Evolutionary conservation across 2,888 invertebrate genomes (phyloP).

Genomic region (Acleris literana): DNA sequence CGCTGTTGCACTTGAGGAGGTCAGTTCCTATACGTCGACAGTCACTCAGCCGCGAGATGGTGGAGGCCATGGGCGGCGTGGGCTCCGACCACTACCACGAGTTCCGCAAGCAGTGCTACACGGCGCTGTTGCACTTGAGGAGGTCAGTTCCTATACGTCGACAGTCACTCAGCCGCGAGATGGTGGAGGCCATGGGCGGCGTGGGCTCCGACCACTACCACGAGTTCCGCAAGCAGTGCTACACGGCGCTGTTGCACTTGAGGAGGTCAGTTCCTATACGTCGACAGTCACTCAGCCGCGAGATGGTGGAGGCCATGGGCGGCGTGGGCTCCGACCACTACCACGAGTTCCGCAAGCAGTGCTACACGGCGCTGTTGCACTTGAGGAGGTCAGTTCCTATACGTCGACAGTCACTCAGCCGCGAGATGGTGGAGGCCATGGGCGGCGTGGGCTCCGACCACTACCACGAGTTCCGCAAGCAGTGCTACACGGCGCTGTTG

Average conservation of each 20-base stretch:
- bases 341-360: constrained; percentile 96
- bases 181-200: constrained; percentile 99
- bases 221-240: constrained; percentile 96
- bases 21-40: constrained; percentile 46
- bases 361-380: constrained; percentile 98
- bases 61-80: constrained; percentile 97
- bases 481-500: constrained; percentile 97
- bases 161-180: constrained; percentile 92
- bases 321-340: constrained; percentile 95
- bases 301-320: constrained; percentile 99
- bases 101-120: constrained; percentile 97
- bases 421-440: constrained; percentile 99
- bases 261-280: constrained; percentile 83
- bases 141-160: constrained; percentile 74
- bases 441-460: constrained; percentile 95
- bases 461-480: constrained; percentile 96
- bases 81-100: constrained; percentile 96
- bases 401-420: constrained; percentile 84
- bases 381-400: constrained; percentile 86
- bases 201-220: constrained; percentile 95
- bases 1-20: constrained; percentile 96
- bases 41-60: constrained; percentile 97
- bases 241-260: constrained; percentile 97
- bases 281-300: constrained; percentile 88
- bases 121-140: constrained; percentile 96